phyloP scores from a whole-genome alignment of 2,113 vertebrate species.

The Tyto alba region DNA sequence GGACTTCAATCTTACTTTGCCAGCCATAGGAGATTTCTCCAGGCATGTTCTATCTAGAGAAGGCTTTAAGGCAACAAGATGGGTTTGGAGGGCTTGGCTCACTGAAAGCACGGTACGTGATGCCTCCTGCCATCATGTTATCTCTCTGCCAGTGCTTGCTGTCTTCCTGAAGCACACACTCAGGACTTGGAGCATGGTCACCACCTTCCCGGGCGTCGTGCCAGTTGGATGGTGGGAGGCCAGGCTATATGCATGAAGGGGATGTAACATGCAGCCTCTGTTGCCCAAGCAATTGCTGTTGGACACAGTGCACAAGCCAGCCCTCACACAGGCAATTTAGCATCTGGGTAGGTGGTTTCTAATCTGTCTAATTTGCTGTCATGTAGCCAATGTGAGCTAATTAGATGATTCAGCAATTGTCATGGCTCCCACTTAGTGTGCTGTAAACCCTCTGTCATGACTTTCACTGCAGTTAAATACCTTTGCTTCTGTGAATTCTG shows the following conservation, averaged over 20 bases:
- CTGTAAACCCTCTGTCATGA: neutral
- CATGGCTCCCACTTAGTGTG: conserved; percentile 1
- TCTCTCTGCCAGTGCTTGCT: conserved; percentile 22
- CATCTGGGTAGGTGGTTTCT: conserved; percentile 47
- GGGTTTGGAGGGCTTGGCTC: neutral
- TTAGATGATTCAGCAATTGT: conserved; percentile 56
- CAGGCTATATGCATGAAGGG: neutral
- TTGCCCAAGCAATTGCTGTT: conserved; percentile 40
- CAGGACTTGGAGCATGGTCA: conserved; percentile 14
- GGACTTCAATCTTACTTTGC: neutral
- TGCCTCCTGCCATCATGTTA: neutral
- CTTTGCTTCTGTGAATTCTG: neutral
- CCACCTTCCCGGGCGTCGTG: conserved; percentile 8
- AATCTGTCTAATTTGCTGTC: conserved; percentile 52
- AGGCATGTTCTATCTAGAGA: neutral
- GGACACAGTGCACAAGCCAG: conserved; percentile 1
- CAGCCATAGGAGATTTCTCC: neutral
- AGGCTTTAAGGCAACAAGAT: neutral
- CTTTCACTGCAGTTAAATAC: neutral
- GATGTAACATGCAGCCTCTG: neutral
- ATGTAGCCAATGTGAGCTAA: conserved; percentile 36
- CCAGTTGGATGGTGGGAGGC: neutral
- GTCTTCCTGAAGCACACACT: neutral
- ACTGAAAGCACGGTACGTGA: neutral
- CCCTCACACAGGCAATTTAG: conserved; percentile 27